These are phyloP conservation scores for Salarias fasciatus DNA, from an alignment of 2,797 vertebrate species.

Conservation along the genomic window DNA sequence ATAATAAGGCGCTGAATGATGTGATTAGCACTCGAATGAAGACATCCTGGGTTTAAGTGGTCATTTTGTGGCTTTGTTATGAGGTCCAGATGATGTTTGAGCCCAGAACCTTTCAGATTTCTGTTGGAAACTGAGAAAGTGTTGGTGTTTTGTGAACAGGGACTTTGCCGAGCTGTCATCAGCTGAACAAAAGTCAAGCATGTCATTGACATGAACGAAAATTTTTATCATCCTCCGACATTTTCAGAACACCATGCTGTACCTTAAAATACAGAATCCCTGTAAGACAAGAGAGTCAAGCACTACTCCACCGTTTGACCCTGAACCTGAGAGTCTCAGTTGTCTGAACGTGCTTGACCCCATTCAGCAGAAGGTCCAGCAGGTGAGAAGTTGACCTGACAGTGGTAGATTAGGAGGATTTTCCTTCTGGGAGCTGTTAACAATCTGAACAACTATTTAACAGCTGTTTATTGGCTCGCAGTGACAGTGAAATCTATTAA, in stretches of 20 bases:
- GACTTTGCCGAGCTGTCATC: not conserved
- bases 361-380: not conserved
- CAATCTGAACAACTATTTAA: not conserved
- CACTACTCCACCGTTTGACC: too few species aligned
- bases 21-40: not conserved
- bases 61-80: not conserved
- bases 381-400: not conserved
- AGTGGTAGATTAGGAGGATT: not conserved
- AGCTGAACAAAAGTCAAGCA: too few species aligned
- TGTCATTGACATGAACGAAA: too few species aligned
- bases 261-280: too few species aligned
- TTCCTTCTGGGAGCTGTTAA: not conserved
- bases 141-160: not conserved
- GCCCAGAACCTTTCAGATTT: conserved; percentile 1
- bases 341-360: too few species aligned
- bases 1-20: not conserved
- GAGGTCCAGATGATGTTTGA: not conserved
- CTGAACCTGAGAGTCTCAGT: too few species aligned
- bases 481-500: not conserved
- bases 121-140: not conserved
- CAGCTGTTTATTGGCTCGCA: not conserved
- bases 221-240: too few species aligned
- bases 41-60: not conserved
- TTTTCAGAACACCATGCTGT: too few species aligned
- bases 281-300: too few species aligned